Conservation (phyloP, 64 coral and sea anemone species). For the Dendronephthya gigantea region DNA sequence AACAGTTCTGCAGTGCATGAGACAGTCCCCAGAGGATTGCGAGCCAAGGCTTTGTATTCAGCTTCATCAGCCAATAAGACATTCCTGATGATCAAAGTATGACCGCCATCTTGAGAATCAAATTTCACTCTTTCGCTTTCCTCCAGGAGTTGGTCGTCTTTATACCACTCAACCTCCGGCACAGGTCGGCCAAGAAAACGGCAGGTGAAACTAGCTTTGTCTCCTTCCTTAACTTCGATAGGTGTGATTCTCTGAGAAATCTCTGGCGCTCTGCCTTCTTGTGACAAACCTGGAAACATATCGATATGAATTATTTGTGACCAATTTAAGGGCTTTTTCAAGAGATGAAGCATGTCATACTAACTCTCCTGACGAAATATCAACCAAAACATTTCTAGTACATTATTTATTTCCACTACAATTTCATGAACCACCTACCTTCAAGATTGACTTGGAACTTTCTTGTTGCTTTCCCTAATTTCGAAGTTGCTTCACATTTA, state of each 20-base stretch:
- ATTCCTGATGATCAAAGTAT: neutral
- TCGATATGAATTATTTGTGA: neutral
- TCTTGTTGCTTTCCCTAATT: constrained; percentile 39
- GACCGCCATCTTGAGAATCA: neutral
- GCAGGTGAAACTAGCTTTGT: neutral
- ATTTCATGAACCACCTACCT: constrained; percentile 2
- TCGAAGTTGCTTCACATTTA: constrained; percentile 39
- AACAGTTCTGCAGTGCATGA: constrained; percentile 51
- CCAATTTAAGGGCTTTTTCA: no score
- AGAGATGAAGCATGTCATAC: no score
- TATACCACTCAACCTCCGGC: constrained; percentile 3
- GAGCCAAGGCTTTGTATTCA: constrained; percentile 67
- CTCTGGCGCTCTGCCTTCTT: constrained; percentile 35
- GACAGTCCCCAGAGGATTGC: constrained; percentile 52
- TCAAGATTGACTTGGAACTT: constrained; percentile 39
- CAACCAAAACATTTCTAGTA: no score
- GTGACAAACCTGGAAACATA: constrained; percentile 46
- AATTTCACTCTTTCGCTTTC: constrained; percentile 27
- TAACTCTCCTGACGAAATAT: no score
- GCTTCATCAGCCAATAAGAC: constrained; percentile 51
- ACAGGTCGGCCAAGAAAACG: neutral
- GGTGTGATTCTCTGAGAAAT: neutral
- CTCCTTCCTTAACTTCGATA: neutral
- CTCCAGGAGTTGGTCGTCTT: constrained; percentile 26
- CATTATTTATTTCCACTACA: neutral